Percentiles rank a stretch among this genome's conserved stretches.
These are phyloP conservation scores for Axinella damicornis DNA, from an alignment of 37 sponge, comb jelly and placozoan species.

Conservation along the genomic window DNA sequence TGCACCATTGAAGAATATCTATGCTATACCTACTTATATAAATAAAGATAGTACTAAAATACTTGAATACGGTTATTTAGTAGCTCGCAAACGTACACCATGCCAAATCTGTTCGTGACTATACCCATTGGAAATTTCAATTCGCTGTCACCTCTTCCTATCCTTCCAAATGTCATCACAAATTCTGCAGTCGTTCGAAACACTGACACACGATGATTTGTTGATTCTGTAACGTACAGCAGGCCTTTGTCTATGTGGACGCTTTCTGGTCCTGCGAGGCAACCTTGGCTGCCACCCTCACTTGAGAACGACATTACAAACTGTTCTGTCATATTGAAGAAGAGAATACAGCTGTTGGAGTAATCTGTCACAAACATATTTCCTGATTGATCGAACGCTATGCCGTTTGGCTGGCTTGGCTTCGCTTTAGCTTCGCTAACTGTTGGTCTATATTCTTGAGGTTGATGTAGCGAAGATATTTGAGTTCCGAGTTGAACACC, in stretches of 20 bases:
- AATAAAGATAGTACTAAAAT: neutral
- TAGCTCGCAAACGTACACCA: conserved; percentile 11
- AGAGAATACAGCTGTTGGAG: conserved; percentile 31
- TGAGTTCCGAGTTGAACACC: conserved; percentile 12
- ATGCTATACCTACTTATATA: too few species aligned
- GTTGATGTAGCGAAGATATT: neutral
- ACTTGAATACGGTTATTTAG: conserved; percentile 21
- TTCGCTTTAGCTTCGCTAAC: neutral
- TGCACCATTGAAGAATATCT: too few species aligned
- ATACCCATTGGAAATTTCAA: conserved; percentile 24
- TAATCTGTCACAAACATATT: conserved; percentile 6
- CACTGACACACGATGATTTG: conserved; percentile 36
- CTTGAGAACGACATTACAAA: neutral
- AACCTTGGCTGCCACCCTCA: too few species aligned
- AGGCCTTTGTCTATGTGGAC: conserved; percentile 20
- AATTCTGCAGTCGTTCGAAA: conserved; percentile 19
- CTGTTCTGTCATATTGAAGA: neutral
- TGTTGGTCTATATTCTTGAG: neutral
- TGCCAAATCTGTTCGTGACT: neutral
- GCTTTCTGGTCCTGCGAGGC: conserved; percentile 12
- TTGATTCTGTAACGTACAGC: conserved; percentile 36
- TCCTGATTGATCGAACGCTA: neutral
- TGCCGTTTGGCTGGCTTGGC: conserved; percentile 3
- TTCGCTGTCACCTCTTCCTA: conserved; percentile 1
- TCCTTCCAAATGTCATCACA: conserved; percentile 13